phyloP scores from a whole-genome alignment of 2,797 vertebrate genomes.

The Phrynocephalus vlangalii region DNA sequence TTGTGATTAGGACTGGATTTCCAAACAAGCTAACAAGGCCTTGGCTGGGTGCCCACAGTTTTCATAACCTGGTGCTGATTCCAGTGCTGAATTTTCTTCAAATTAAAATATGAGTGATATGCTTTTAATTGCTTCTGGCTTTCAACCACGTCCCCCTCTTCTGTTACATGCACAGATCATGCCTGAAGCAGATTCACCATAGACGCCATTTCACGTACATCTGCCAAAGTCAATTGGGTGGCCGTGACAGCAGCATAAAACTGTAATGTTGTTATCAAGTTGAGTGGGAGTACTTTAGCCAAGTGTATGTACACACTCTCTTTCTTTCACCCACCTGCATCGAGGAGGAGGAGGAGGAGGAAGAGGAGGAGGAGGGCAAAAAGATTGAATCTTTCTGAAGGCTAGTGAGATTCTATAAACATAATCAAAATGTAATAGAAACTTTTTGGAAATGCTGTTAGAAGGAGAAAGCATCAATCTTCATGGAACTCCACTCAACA shows the following conservation, averaged over 20 bases:
- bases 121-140: neutral
- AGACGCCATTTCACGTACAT: neutral
- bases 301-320: slow-evolving; percentile 40
- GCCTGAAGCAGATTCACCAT: neutral
- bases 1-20: no score
- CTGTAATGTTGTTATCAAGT: slow-evolving; percentile 9
- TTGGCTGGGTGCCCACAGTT: no score
- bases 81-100: no score
- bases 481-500: slow-evolving; percentile 88
- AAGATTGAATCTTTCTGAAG: slow-evolving; percentile 83
- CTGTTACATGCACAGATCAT: neutral
- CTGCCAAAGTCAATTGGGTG: neutral
- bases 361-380: slow-evolving; percentile 55
- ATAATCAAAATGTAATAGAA: slow-evolving; percentile 88
- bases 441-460: slow-evolving; percentile 89
- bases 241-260: neutral
- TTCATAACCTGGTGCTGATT: no score
- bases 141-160: neutral
- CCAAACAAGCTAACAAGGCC: no score
- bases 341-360: slow-evolving; percentile 39
- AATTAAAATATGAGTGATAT: neutral
- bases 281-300: slow-evolving; percentile 40
- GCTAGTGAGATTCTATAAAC: slow-evolving; percentile 86
- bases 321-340: slow-evolving; percentile 27
- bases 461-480: slow-evolving; percentile 88